Evolutionary conservation across 1,140 invertebrate species (phyloP), one percentile per base, ranked within the genome.

Genomic region (Latrodectus geometricus): DNA sequence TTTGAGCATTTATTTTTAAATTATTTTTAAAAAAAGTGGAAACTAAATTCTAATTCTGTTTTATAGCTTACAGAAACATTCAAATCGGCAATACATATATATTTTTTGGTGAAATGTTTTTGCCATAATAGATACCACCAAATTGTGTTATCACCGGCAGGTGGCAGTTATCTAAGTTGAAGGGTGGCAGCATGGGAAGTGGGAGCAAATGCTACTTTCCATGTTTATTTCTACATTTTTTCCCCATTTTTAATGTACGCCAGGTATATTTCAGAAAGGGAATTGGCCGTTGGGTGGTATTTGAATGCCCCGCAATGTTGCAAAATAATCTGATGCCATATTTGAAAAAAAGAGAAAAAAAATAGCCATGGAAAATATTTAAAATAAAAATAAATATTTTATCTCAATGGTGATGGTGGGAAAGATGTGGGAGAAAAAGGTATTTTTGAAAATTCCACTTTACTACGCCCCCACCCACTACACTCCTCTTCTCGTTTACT

Each of bases 341-440:
- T 61, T 14, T 61, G 74, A 54, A 23, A 72, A 70, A 50, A 73
- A 75, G 8, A 54, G 4, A 12, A 35, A 35, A 35, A 35, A 35
- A 35, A 70, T 70, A 49, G 78, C 54, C 61, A 48, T 0, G 12
- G n/a, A 49, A 49, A 72, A 20, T 14, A n/a, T 20, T 9, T 35
- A 61, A 23, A 82, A 73, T 82, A 82, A 73, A 82, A 73, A 82
- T 82, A 82, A 73, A 82, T 82, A 73, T 82, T 82, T 82, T 82
- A 82, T 73, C 69, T 82, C 11, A 17, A 56, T 61, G 52, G n/a
- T 35, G 35, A 56, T 48, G 50, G 54, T 49, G 52, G 15, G 23
- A 23, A 21, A 54, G 74, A 52, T 49, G 54, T 49, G 74, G 15
- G 54, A 23, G 50, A 54, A 52, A 52, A 76, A 76, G 74, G 23